A percentile compares a stretch with the other conserved stretches of the same genome.
Conservation (phyloP, 1,140 invertebrate genomes). For the Drosophila micromelanica region DNA sequence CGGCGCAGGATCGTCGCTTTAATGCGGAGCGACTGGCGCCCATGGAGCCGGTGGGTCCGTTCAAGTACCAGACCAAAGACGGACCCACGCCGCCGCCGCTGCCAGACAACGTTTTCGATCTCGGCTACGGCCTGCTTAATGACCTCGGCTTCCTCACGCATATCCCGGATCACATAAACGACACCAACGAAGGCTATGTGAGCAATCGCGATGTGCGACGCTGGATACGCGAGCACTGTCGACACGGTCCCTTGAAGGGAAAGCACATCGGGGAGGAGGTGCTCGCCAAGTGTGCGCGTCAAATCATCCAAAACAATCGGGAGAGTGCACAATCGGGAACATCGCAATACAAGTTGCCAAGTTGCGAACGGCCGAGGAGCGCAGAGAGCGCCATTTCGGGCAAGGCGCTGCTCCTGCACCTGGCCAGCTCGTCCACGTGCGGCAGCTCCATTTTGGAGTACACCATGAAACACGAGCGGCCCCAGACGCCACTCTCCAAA, state of each 20-base stretch:
- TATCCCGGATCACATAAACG: background rate
- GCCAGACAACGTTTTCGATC: slow-evolving; percentile 45
- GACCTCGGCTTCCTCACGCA: slow-evolving; percentile 14
- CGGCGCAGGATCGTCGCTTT: slow-evolving; percentile 50
- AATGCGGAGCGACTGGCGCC: background rate
- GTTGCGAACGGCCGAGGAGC: slow-evolving; percentile 16
- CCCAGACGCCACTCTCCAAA: too few relatives aligned
- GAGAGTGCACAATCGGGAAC: background rate
- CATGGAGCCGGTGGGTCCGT: slow-evolving; percentile 40
- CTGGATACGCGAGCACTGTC: slow-evolving; percentile 61
- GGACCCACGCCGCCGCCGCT: slow-evolving; percentile 18
- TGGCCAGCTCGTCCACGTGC: slow-evolving; percentile 24
- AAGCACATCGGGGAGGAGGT: slow-evolving; percentile 19
- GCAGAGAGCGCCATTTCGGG: slow-evolving; percentile 2
- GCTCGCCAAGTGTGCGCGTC: slow-evolving; percentile 25
- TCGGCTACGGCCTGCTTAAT: slow-evolving; percentile 52
- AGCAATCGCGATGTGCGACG: slow-evolving; percentile 32
- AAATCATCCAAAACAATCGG: slow-evolving; percentile 55
- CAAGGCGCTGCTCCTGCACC: slow-evolving; percentile 16
- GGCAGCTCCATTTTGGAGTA: slow-evolving; percentile 13
- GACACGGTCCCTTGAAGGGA: slow-evolving; percentile 34
- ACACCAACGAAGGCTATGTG: slow-evolving; percentile 25
- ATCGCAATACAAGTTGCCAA: background rate
- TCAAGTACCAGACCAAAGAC: background rate
- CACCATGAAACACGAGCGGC: background rate